Evolutionary conservation across 2,888 invertebrate species (phyloP), one percentile per base, ranked within the genome.

Genomic region (Lathronympha strigana): DNA sequence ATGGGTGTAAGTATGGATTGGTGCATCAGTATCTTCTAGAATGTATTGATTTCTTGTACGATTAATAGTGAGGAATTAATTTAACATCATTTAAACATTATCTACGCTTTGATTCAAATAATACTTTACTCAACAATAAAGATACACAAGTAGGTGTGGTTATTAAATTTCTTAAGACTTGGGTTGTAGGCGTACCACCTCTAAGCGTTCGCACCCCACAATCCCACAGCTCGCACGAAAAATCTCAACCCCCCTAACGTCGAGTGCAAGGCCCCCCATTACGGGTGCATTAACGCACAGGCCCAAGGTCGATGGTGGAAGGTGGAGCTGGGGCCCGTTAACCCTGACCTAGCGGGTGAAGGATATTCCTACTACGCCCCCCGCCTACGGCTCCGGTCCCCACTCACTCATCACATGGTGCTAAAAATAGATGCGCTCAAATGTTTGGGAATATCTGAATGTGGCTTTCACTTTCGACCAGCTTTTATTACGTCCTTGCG

Each of bases 321-420:
- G 82, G 80, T 82, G 84, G 73, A 84, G 86, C 80, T 85, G 88
- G 89, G 91, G 90, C 90, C 87, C 75, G 85, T 89, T 92, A 90
- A 90, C 92, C 91, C 91, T 91, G 92, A 91, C 92, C 92, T 88
- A 89, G 88, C 87, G 81, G 91, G 88, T 88, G 90, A 89, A 90
- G 89, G 90, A 90, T 90, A 86, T 87, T 89, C 84, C 90, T 90
- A 88, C 88, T 87, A 86, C 87, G 83, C 83, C 81, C 81, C 75
- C 80, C 82, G 75, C 76, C 80, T 81, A 77, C 73, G 75, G 77
- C 81, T 78, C 76, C 83, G 82, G 84, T 83, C 82, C 82, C 86
- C 83, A 80, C 84, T 80, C 83, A 80, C 84, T 80, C 82, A 78
- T 82, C 82, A 85, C 81, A 82, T 80, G 70, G 69, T 72, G 68